These are phyloP conservation scores for Acheta domesticus DNA, from an alignment of 2,888 invertebrate genomes.

Conservation along the genomic window DNA sequence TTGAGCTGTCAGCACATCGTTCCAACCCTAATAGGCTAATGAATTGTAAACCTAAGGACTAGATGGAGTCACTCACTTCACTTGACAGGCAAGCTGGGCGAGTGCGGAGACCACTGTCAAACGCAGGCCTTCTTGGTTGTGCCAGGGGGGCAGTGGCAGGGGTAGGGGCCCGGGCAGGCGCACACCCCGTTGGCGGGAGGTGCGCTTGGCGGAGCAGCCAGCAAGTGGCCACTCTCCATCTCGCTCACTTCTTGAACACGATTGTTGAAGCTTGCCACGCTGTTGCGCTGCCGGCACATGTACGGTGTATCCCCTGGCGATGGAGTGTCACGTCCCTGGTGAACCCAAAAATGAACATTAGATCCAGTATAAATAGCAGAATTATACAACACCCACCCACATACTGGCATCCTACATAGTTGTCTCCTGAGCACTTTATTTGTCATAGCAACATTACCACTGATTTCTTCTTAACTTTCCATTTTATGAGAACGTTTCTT, in stretches of 20 bases:
- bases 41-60: too few species aligned
- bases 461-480: too few species aligned
- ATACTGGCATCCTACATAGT: too few species aligned
- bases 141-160: conserved; percentile 25
- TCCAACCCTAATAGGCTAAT: too few species aligned
- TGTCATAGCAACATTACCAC: too few species aligned
- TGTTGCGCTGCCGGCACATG: conserved; percentile 74
- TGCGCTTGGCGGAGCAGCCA: conserved; percentile 38
- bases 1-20: too few species aligned
- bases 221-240: conserved; percentile 52
- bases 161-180: conserved; percentile 24
- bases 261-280: conserved; percentile 49
- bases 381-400: too few species aligned
- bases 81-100: background rate
- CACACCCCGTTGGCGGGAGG: conserved; percentile 21
- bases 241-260: conserved; percentile 49
- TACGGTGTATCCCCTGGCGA: conserved; percentile 78
- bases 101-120: conserved; percentile 42
- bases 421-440: too few species aligned
- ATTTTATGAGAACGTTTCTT: too few species aligned
- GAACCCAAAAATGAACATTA: conserved; percentile 30
- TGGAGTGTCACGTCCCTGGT: conserved; percentile 61
- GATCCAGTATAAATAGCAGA: too few species aligned
- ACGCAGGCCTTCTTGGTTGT: conserved; percentile 42
- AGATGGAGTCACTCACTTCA: too few species aligned